A percentile compares a stretch with the other conserved stretches of the same genome.
Conservation (phyloP, 2,888 invertebrate species). For the Eilema sororculum region DNA sequence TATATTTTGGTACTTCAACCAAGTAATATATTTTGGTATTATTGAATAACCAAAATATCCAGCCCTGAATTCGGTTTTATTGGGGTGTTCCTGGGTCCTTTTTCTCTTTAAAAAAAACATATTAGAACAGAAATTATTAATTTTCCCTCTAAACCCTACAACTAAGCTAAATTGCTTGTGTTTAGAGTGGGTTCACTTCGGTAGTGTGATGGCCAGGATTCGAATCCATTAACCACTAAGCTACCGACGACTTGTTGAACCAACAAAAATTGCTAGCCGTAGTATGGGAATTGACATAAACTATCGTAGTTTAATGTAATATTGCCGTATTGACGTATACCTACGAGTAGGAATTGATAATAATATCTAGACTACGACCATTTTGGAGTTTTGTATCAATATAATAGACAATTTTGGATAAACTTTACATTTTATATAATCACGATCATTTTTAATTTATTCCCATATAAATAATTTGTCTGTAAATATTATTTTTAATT, state of each 20-base stretch:
- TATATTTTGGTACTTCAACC: background rate
- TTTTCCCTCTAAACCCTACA: too few species aligned
- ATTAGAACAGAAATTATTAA: too few species aligned
- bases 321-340: conserved; percentile 43
- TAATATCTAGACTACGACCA: conserved; percentile 38
- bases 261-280: background rate
- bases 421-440: conserved; percentile 61
- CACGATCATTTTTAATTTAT: conserved; percentile 52
- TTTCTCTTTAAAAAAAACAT: too few species aligned
- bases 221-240: too few species aligned
- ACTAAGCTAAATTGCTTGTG: too few species aligned
- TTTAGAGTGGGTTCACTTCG: too few species aligned
- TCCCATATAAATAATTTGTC: conserved; percentile 35
- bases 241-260: background rate
- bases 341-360: conserved; percentile 67
- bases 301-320: conserved; percentile 35
- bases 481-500: conserved; percentile 80
- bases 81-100: too few species aligned
- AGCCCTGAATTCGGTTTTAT: background rate
- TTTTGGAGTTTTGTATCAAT: conserved; percentile 61
- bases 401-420: conserved; percentile 70
- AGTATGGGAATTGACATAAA: conserved; percentile 47
- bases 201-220: too few species aligned
- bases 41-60: background rate
- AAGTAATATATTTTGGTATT: too few species aligned